Evolutionary conservation across 2,888 invertebrate genomes (phyloP).

Genomic region (Oscheius sp.): DNA sequence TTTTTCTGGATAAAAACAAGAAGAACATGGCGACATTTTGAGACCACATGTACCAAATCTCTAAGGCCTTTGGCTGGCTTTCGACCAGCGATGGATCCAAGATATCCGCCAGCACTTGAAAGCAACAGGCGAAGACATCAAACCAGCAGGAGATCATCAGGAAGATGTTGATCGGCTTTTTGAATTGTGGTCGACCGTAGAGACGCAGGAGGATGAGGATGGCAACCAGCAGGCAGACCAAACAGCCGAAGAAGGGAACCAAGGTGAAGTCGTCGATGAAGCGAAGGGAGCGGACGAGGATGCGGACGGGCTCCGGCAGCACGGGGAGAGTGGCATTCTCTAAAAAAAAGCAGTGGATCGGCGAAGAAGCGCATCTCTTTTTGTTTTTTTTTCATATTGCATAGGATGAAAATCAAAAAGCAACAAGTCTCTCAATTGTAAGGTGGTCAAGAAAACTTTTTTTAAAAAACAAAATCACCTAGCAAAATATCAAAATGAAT

Average conservation of each 20-base stretch:
- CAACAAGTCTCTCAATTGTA: too few species aligned
- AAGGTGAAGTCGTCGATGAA: not conserved
- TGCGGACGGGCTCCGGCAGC: not conserved
- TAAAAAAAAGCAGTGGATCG: too few species aligned
- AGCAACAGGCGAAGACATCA: not conserved
- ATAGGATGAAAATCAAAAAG: too few species aligned
- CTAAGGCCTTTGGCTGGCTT: not conserved
- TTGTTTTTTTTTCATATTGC: too few species aligned
- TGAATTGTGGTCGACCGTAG: conserved; percentile 1
- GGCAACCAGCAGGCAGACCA: not conserved
- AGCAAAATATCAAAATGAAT: too few species aligned
- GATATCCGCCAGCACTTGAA: not conserved
- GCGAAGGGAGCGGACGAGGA: not conserved
- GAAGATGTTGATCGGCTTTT: not conserved
- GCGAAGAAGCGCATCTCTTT: too few species aligned
- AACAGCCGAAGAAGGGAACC: not conserved
- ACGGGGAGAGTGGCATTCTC: too few species aligned
- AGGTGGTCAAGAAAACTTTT: too few species aligned
- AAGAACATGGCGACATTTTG: conserved; percentile 1
- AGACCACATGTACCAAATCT: not conserved
- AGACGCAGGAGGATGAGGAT: conserved; percentile 7
- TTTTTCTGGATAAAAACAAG: conserved; percentile 1
- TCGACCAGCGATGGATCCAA: not conserved
- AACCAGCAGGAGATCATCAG: not conserved
- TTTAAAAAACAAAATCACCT: too few species aligned